phyloP scores from a whole-genome alignment of 2,888 invertebrate genomes.

The Tolmerus cingulatus region DNA sequence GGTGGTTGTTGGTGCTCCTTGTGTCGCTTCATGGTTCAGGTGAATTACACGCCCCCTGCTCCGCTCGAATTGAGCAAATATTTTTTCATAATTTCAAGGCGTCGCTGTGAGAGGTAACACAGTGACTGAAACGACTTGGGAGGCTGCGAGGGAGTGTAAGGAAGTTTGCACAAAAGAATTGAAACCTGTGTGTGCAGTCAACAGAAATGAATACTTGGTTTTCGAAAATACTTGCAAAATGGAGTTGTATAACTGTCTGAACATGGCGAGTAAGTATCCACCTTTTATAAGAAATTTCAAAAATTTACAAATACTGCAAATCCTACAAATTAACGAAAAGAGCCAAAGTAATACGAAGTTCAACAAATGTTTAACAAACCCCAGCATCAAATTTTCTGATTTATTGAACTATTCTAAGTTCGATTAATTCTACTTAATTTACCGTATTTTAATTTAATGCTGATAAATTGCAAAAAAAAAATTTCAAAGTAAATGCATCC shows the following conservation, averaged over 20 bases:
- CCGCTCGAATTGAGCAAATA: not conserved
- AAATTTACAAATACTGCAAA: not conserved
- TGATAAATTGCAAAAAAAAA: no score
- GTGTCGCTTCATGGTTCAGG: not conserved
- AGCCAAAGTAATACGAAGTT: not conserved
- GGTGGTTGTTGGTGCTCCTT: not conserved
- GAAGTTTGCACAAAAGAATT: conserved; percentile 15
- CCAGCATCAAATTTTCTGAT: no score
- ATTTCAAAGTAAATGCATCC: no score
- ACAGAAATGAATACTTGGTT: not conserved
- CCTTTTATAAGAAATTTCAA: not conserved
- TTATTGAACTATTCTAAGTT: no score
- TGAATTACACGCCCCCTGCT: not conserved
- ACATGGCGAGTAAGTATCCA: not conserved
- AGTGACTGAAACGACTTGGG: not conserved
- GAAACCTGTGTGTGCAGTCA: conserved; percentile 1
- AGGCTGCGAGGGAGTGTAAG: not conserved
- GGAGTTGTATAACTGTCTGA: conserved; percentile 10
- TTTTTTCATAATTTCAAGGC: not conserved
- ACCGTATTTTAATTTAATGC: no score
- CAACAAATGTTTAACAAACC: no score
- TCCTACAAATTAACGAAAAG: not conserved
- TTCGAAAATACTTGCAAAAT: conserved; percentile 13
- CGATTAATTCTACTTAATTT: no score
- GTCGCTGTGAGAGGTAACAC: not conserved